A percentile compares a stretch with the other conserved stretches of the same genome.
Evolutionary conservation across 2,113 vertebrate species (phyloP).

Genomic region (Myocastor coypus): DNA sequence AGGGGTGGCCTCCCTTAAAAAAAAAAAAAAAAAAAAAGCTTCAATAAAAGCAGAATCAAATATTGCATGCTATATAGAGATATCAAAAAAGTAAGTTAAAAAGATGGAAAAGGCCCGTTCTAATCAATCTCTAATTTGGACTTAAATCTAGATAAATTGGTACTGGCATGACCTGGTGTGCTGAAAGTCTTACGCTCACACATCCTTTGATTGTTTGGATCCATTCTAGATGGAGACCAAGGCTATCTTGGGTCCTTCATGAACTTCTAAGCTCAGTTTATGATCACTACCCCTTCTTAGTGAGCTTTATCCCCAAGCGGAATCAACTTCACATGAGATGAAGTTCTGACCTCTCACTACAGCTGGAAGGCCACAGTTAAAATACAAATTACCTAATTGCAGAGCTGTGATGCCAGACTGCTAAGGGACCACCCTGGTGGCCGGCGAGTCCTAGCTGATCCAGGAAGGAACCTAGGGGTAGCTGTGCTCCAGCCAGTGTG

Average conservation of each 20-base stretch:
- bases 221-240: background rate
- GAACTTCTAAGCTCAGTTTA: slow-evolving; percentile 81
- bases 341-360: slow-evolving; percentile 83
- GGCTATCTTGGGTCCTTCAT: background rate
- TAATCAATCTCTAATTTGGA: background rate
- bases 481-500: background rate
- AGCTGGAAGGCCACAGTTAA: slow-evolving; percentile 76
- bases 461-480: background rate
- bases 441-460: slow-evolving; percentile 53
- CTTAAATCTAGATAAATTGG: slow-evolving; percentile 15
- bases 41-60: background rate
- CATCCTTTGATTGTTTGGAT: background rate
- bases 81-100: background rate
- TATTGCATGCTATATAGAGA: background rate
- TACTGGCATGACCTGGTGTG: background rate
- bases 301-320: slow-evolving; percentile 74
- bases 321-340: slow-evolving; percentile 82
- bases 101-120: slow-evolving; percentile 28
- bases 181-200: background rate
- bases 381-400: slow-evolving; percentile 84
- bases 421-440: slow-evolving; percentile 72
- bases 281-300: slow-evolving; percentile 83
- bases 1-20: background rate
- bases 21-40: background rate
- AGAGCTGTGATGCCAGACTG: slow-evolving; percentile 80